phyloP scores from a whole-genome alignment of 2,797 vertebrate species.

The Sebastes taczanowskii region DNA sequence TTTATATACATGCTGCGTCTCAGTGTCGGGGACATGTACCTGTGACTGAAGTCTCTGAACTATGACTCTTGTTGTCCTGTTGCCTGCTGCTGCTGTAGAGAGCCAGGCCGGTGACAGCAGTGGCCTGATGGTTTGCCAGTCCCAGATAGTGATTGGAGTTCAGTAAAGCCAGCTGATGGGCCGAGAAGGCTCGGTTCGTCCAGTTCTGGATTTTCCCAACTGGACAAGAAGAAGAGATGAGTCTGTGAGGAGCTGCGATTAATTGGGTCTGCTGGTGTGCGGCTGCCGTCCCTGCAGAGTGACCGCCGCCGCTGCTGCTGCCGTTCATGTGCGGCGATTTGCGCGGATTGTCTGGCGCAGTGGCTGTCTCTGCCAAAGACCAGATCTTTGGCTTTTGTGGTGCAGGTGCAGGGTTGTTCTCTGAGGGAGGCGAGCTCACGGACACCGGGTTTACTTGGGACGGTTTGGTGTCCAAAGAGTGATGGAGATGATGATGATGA shows the following conservation, averaged over 20 bases:
- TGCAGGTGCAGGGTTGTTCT: constrained; percentile 81
- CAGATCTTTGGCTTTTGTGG: constrained; percentile 96
- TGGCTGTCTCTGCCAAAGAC: constrained; percentile 96
- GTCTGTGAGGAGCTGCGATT: constrained; percentile 89
- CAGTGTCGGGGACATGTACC: constrained; percentile 90
- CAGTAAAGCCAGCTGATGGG: constrained; percentile 92
- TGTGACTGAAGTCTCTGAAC: constrained; percentile 90
- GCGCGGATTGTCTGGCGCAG: constrained; percentile 96
- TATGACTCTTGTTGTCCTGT: constrained; percentile 86
- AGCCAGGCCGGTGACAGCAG: constrained; percentile 79
- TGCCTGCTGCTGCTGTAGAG: constrained; percentile 87
- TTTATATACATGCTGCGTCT: constrained; percentile 67
- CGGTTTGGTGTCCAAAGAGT: constrained; percentile 79
- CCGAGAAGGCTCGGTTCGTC: constrained; percentile 92
- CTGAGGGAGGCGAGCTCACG: constrained; percentile 83
- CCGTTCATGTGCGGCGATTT: constrained; percentile 89
- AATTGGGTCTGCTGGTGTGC: constrained; percentile 66
- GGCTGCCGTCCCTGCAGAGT: constrained; percentile 79
- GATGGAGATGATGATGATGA: constrained; percentile 60
- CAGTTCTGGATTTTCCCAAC: constrained; percentile 94
- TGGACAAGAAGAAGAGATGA: constrained; percentile 91
- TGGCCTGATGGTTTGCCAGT: constrained; percentile 86
- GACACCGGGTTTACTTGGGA: constrained; percentile 78
- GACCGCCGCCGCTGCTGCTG: constrained; percentile 20
- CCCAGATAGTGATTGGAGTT: constrained; percentile 94